phyloP scores from a whole-genome alignment of 2,113 vertebrate genomes.

The Elanus axillaris region DNA sequence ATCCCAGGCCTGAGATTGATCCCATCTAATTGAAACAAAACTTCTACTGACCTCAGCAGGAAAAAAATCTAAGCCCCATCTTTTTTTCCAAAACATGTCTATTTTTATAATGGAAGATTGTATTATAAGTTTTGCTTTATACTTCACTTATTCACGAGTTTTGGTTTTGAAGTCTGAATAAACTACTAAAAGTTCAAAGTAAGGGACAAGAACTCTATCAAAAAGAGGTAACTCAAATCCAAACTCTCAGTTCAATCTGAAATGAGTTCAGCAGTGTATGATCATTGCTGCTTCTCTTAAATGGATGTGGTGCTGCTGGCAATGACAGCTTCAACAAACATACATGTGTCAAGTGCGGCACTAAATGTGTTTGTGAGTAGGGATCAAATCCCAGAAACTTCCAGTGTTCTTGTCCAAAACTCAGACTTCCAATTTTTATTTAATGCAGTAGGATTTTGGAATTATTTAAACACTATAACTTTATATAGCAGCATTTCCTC shows the following conservation, averaged over 20 bases:
- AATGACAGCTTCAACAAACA: not conserved
- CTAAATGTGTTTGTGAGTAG: not conserved
- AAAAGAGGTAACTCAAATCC: not conserved
- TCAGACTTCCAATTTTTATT: not conserved
- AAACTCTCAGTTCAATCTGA: not conserved
- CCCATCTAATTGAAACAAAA: slow-evolving; percentile 39
- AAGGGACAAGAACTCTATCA: not conserved
- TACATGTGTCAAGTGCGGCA: not conserved
- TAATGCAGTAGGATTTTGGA: not conserved
- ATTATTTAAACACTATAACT: not conserved
- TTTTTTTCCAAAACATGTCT: not conserved
- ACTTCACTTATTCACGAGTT: not conserved
- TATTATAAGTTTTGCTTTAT: not conserved
- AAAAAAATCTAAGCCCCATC: not conserved
- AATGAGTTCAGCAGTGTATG: not conserved
- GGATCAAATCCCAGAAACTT: not conserved
- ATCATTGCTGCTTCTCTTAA: not conserved
- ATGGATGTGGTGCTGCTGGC: not conserved
- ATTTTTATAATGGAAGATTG: not conserved
- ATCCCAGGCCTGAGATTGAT: slow-evolving; percentile 19
- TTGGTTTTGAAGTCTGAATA: not conserved
- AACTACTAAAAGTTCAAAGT: not conserved
- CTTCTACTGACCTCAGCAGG: not conserved
- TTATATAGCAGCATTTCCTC: not conserved
- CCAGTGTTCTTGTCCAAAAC: not conserved